A percentile compares a stretch with the other conserved stretches of the same genome.
Conservation (phyloP, 2,113 vertebrate species). For the Callospermophilus lateralis region DNA sequence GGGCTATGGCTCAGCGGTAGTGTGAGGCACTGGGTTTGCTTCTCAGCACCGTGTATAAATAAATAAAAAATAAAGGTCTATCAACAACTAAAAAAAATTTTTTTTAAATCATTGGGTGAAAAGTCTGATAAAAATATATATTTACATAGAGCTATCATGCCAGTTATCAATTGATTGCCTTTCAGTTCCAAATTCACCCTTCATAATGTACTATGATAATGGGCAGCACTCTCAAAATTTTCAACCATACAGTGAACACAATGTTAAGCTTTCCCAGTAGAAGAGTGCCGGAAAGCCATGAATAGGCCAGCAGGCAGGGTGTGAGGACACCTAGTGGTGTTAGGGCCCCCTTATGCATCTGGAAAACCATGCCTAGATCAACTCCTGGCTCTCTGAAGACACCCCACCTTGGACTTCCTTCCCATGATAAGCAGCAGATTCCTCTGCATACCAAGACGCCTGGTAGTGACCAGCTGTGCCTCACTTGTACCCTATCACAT, state of each 20-base stretch:
- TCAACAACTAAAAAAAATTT: no score
- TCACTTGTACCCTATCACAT: not conserved
- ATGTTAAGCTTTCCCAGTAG: constrained; percentile 19
- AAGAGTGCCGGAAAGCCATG: constrained; percentile 16
- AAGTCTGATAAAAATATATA: not conserved
- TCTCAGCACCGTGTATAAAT: no score
- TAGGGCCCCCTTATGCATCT: not conserved
- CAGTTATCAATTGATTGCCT: not conserved
- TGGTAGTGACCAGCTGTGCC: not conserved
- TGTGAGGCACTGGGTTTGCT: no score
- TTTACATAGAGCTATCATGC: not conserved
- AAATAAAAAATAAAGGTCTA: no score
- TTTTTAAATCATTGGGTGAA: not conserved
- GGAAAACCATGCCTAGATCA: not conserved
- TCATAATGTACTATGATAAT: not conserved
- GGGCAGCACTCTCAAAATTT: not conserved
- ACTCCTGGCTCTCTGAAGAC: not conserved
- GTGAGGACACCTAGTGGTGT: not conserved
- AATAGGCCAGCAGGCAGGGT: not conserved
- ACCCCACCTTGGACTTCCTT: not conserved
- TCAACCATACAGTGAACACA: not conserved
- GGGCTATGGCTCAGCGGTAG: no score
- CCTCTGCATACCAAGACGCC: not conserved
- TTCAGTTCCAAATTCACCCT: constrained; percentile 31
- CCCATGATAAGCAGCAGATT: not conserved